phyloP scores from a whole-genome alignment of 1,140 invertebrate species.

The Papilio polytes region DNA sequence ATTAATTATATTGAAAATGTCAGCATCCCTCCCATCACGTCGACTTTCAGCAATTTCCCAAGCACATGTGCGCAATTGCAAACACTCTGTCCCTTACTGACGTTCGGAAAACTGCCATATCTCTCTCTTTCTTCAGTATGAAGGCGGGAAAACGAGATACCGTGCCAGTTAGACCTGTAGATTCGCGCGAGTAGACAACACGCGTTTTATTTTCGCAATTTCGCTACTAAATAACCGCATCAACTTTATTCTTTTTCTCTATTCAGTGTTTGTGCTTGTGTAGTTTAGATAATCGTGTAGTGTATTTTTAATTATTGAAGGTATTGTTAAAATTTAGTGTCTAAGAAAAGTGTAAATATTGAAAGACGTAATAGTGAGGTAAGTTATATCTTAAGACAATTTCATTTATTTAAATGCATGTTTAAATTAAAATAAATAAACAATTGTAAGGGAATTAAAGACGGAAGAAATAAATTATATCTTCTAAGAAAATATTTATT shows the following conservation, averaged over 20 bases:
- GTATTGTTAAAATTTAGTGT: constrained; percentile 47
- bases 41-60: constrained; percentile 59
- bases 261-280: constrained; percentile 52
- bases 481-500: no score
- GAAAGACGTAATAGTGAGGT: constrained; percentile 76
- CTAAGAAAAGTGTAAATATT: constrained; percentile 54
- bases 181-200: constrained; percentile 65
- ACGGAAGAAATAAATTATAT: no score
- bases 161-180: constrained; percentile 74
- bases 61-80: constrained; percentile 43
- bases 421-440: no score
- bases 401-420: no score
- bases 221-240: constrained; percentile 43
- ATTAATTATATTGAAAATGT: neutral
- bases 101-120: constrained; percentile 23
- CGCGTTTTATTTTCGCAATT: constrained; percentile 63
- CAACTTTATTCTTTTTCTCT: constrained; percentile 46
- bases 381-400: no score
- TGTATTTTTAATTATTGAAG: constrained; percentile 27
- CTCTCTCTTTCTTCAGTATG: constrained; percentile 50
- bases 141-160: constrained; percentile 71
- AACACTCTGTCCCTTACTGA: constrained; percentile 54
- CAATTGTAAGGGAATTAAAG: no score
- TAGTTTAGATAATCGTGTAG: constrained; percentile 41
- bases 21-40: neutral